Evolutionary conservation across 2,888 invertebrate genomes (phyloP), one percentile per base, ranked within the genome.

Genomic region (Leptinotarsa rubiginosa): DNA sequence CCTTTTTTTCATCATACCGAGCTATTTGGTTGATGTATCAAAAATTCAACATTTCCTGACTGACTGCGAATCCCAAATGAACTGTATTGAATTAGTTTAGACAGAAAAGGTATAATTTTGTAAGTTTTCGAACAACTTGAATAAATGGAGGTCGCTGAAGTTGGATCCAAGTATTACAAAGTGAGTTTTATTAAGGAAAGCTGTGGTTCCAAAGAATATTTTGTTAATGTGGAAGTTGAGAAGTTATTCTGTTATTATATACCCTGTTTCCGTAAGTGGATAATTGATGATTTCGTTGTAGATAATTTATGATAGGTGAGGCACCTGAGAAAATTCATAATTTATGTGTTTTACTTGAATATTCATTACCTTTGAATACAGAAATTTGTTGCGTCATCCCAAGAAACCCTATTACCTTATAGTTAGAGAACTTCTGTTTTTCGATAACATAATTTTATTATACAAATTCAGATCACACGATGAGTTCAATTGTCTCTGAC

Each of bases 111-210:
- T 13, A 62, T 62, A 31, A 62, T 62, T 62, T 7, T 7, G 41
- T 10, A n/a, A 62, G 62, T 62, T 62, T 62, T 41, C 62, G 62
- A 62, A 62, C 16, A 62, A 41, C 62, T 62, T 41, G 31, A 62
- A 62, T 62, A 10, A 62, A 16, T 62, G n/a, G 25, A 7, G 20
- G 31, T 41, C 31, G 25, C 10, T 31, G 4, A 41, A 62, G 41
- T 62, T 62, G n/a, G 13, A 22, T n/a, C 4, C 41, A 41, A 62
- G 62, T 31, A 62, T 62, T 18, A 62, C 62, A 41, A 62, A 62
- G 62, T 31, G 3, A n/a, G 41, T 62, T 31, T 31, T 41, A 62
- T 62, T 56, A 18, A 18, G 20, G 56, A 62, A 15, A n/a, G 13
- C 41, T 16, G 16, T 2, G 41, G n/a, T 31, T 62, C 31, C 4